Percentiles rank a stretch among this genome's conserved stretches.
phyloP scores from a whole-genome alignment of 2,888 invertebrate genomes.

The Anoncus sp. region DNA sequence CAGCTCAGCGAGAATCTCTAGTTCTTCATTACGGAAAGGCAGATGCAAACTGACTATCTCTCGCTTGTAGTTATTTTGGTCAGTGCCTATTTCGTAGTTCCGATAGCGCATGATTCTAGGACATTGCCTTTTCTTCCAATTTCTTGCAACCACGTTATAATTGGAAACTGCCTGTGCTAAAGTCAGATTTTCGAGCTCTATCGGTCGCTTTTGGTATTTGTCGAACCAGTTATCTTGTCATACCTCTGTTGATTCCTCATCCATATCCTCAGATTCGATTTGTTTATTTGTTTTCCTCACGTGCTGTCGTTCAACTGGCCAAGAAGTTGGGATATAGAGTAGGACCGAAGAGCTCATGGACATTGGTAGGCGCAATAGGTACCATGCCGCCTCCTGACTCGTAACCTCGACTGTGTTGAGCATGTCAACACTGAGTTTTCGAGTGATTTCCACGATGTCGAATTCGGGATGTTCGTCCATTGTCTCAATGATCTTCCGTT shows the following conservation, averaged over 20 bases:
- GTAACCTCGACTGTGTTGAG: constrained; percentile 76
- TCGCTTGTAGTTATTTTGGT: not conserved
- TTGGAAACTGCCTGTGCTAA: not conserved
- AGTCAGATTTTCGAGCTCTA: not conserved
- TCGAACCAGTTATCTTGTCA: not conserved
- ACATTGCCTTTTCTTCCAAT: not conserved
- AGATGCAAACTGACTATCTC: constrained; percentile 16
- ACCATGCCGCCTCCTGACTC: constrained; percentile 82
- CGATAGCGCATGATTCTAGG: not conserved
- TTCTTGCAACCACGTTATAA: not conserved
- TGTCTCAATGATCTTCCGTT: constrained; percentile 50
- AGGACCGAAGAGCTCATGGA: not conserved
- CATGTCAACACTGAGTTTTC: constrained; percentile 71
- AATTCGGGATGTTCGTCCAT: constrained; percentile 74
- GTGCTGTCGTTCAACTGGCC: not conserved
- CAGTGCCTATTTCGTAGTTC: not conserved
- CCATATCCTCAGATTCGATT: not conserved
- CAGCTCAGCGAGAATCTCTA: not conserved
- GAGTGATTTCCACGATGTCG: constrained; percentile 70
- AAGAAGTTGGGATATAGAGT: not conserved
- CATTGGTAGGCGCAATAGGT: constrained; percentile 72
- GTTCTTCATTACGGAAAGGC: not conserved
- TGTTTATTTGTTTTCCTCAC: not conserved
- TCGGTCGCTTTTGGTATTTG: not conserved
- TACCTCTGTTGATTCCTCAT: not conserved